Evolutionary conservation across 2,113 vertebrate species (phyloP), one percentile per base, ranked within the genome.

Genomic region (Corythaeola cristata): DNA sequence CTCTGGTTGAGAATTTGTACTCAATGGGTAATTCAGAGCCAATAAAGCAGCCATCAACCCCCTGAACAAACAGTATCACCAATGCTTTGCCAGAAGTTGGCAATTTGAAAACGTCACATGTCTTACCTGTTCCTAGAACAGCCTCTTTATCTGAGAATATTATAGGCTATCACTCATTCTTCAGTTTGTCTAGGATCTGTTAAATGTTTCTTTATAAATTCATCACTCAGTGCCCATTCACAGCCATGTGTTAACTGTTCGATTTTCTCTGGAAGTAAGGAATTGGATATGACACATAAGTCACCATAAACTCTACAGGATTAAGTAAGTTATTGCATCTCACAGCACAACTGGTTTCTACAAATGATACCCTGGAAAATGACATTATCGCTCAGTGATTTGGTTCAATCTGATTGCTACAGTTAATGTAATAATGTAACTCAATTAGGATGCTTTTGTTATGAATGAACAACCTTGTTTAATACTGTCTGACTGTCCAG

Each of bases 371-470:
- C 88, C 95, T 93, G 80, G 92, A 95, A 97, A 97, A 97, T 80
- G 88, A 94, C 91, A 93, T 96, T 97, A 96, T 96, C 27, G 6
- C 92, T 88, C 85, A 72, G 79, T 95, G 95, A 96, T 97, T 97
- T 96, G 96, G 66, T 96, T 97, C 97, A 97, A 97, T 96, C 88
- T 94, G 94, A 97, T 96, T 97, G 95, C 91, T 95, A 93, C 96
- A 95, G 96, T 95, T 97, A 97, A 97, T 97, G 94, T 59, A 97
- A 97, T 97, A 95, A 97, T 1, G 44, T 97, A 97, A 97, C 95
- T 93, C 97, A 95, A 94, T 97, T 97, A 97, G 95, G 82, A 95
- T 93, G 94, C 94, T 96, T 96, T 95, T 88, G 89, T 97, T 97
- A 96, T 95, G 95, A 96, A 96, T 94, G 94, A 97, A 91, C 94